Base-by-base conservation (phyloP, 2,113 vertebrate genomes). In the Hippocampus zosterae region DNA sequence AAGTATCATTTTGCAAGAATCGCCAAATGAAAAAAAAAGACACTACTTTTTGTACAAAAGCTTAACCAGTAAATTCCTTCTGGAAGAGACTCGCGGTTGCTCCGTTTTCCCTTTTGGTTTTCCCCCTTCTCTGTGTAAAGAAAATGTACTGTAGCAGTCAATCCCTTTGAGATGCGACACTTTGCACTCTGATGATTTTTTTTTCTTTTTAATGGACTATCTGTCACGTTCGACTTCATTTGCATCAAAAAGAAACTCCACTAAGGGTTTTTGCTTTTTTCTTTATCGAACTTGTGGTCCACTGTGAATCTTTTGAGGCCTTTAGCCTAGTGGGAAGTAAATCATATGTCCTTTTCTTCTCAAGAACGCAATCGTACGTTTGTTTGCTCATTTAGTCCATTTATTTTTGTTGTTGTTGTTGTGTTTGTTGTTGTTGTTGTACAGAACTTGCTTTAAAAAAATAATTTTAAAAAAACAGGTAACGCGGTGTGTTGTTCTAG, bases 91-190 rank as follows among this genome's bases (percentile, higher is more conserved):
- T 59, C 15, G 19, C 18, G 3, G 37, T 40, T 64, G 62, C 62
- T 42, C 13, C 37, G 23, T 65, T 65, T 44, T 23, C 62, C n/a
- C 1, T 15, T 44, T 65, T 42, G 15, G 0, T 46, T 41, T 42
- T 8, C 5, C 11, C 15, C 7, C 16, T 19, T 13, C 37, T n/a
- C 7, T 6, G 13, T 60, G 25, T 5, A 33, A 33, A 18, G 6
- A 68, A 68, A 60, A 76, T 42, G 84, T 87, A 89, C 86, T 88
- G 88, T 89, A 87, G 88, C 85, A 88, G 78, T 66, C 48, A 81
- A 78, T 84, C 87, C 81, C 82, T 87, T 89, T 85, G 64, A 88
- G 84, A 74, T 67, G 75, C 76, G 69, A 68, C 71, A 76, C 63
- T 87, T 88, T 89, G 84, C 85, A 85, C 87, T 84, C 27, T 69